Evolutionary conservation across 2,113 vertebrate genomes (phyloP), one percentile per base, ranked within the genome.

Genomic region (Caretta caretta): DNA sequence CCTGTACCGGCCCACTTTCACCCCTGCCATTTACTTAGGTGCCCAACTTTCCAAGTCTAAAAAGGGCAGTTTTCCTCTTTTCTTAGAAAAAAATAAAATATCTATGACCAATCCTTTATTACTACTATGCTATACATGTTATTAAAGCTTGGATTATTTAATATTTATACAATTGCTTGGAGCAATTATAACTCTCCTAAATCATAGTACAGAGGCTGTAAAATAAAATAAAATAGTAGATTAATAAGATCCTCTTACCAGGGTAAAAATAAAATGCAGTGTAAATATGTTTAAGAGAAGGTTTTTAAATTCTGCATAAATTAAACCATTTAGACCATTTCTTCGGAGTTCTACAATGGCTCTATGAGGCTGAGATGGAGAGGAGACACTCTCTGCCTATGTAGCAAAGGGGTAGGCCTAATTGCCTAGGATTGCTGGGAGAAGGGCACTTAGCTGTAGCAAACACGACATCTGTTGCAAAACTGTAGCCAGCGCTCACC

Each of bases 401-500:
- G 29, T 48, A 31, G 49, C 78, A 50, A 75, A 20, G 38, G 22
- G 38, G 38, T 31, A 14, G 8, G 9, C 9, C 48, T 11, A 42
- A 8, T 38, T n/a, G 10, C 72, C 25, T 16, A 65, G 62, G 31
- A 65, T 35, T 35, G 62, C 20, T 10, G 6, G 35, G 5, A n/a
- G 22, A 53, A 22, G 31, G 1, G 10, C 31, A 31, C 10, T n/a
- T 22, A 51, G 49, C 49, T n/a, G 6, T 24, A n/a, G 20, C 19
- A 35, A 5, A 11, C 1, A 10, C 25, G 22, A 6, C 49, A 38
- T 46, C 62, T n/a, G 19, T 29, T 1, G 0, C 20, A 2, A 24
- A 80, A n/a, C 12, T 0, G 10, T 19, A 79, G 48, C 50, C 72
- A 59, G 57, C 24, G 31, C 27, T 59, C 27, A 65, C 13, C 14